Conservation (phyloP, 2,797 vertebrate genomes). For the Cottoperca gobio region DNA sequence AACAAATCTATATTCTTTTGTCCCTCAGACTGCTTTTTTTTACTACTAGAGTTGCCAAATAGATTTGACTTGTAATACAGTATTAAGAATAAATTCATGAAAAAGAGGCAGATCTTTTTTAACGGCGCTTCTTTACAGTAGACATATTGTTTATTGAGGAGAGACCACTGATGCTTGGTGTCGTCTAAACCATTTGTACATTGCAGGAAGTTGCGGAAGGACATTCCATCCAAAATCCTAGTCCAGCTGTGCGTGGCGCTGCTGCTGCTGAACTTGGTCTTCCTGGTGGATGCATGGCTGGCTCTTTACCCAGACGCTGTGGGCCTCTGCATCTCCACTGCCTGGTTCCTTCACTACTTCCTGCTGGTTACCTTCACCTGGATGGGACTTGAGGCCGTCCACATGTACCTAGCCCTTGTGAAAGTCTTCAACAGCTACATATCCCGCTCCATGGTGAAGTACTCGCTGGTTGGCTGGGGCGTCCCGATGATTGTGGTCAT, state of each 20-base stretch:
- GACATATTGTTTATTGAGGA: not conserved
- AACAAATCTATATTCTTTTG: not conserved
- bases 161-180: not conserved
- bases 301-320: slow-evolving; percentile 84
- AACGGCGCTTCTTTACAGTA: not conserved
- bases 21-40: not conserved
- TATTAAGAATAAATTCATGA: not conserved
- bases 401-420: slow-evolving; percentile 97
- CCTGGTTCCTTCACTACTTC: slow-evolving; percentile 97
- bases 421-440: slow-evolving; percentile 97
- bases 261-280: slow-evolving; percentile 92
- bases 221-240: slow-evolving; percentile 96
- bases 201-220: slow-evolving; percentile 93
- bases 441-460: slow-evolving; percentile 93
- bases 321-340: slow-evolving; percentile 93
- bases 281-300: slow-evolving; percentile 94
- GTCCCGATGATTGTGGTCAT: slow-evolving; percentile 91
- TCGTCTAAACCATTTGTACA: slow-evolving; percentile 14
- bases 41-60: not conserved
- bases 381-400: slow-evolving; percentile 98
- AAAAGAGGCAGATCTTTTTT: not conserved
- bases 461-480: slow-evolving; percentile 95
- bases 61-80: not conserved
- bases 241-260: slow-evolving; percentile 93
- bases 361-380: slow-evolving; percentile 95